Conservation (phyloP, 2,113 vertebrate species). For the Nycticebus coucang region DNA sequence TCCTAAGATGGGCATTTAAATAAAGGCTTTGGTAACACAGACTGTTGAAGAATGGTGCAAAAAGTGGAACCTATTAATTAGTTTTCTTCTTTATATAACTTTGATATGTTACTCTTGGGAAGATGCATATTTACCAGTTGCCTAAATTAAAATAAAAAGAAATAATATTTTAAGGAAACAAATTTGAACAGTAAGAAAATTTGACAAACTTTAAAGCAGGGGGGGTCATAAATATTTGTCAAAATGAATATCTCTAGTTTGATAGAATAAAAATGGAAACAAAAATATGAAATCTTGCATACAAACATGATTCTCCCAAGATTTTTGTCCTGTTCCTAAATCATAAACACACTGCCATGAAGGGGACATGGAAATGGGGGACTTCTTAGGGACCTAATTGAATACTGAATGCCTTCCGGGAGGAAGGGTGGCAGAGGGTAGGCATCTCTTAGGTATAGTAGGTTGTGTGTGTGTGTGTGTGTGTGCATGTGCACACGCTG, state of each 20-base stretch:
- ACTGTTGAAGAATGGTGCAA: not conserved
- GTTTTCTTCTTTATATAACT: not conserved
- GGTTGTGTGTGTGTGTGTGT: not conserved
- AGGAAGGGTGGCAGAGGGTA: not conserved
- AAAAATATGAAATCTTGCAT: not conserved
- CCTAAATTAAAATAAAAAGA: not conserved
- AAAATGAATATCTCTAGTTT: not conserved
- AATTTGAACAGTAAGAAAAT: not conserved
- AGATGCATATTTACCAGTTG: not conserved
- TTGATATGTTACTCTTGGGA: not conserved
- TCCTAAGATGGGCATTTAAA: not conserved
- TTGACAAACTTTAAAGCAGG: not conserved
- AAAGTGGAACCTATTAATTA: not conserved
- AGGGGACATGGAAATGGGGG: fast-evolving
- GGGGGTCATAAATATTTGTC: not conserved
- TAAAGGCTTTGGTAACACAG: not conserved
- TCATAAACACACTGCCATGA: too few species aligned
- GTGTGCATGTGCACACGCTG: not conserved
- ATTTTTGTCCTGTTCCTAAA: not conserved
- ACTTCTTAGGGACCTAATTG: not conserved
- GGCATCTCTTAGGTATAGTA: not conserved
- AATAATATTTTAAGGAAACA: not conserved
- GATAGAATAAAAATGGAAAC: not conserved
- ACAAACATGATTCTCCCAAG: not conserved
- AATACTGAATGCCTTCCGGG: not conserved